phyloP scores from a whole-genome alignment of 2,113 vertebrate genomes.

The Catharus bicknelli region DNA sequence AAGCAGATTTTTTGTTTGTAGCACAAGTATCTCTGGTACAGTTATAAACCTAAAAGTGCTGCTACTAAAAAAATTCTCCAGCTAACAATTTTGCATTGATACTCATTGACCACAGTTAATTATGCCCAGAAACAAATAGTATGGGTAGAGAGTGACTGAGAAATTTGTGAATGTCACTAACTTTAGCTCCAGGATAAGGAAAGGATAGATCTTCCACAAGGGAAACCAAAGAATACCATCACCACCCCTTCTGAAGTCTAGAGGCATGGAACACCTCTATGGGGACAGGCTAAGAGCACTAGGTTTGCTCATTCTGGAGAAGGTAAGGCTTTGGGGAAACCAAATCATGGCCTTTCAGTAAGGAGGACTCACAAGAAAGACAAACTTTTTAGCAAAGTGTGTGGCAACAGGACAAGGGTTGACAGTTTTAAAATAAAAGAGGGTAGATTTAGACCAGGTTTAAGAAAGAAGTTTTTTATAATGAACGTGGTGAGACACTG shows the following conservation, averaged over 20 bases:
- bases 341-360: fast-evolving
- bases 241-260: background rate
- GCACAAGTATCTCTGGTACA: background rate
- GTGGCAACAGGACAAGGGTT: background rate
- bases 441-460: background rate
- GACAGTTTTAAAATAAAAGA: background rate
- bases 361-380: background rate
- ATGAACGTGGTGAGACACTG: background rate
- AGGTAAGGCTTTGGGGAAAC: background rate
- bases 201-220: background rate
- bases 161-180: background rate
- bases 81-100: background rate
- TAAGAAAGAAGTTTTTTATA: background rate
- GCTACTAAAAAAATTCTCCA: background rate
- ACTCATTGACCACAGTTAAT: background rate
- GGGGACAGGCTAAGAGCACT: background rate
- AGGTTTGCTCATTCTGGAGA: background rate
- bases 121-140: background rate
- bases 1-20: background rate
- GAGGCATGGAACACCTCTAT: background rate
- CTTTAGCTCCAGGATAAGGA: background rate
- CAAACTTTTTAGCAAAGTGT: background rate
- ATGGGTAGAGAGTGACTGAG: background rate
- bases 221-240: background rate
- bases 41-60: background rate